Conservation (phyloP, 1,140 invertebrate species). For the Ctenoplectra terminalis region DNA sequence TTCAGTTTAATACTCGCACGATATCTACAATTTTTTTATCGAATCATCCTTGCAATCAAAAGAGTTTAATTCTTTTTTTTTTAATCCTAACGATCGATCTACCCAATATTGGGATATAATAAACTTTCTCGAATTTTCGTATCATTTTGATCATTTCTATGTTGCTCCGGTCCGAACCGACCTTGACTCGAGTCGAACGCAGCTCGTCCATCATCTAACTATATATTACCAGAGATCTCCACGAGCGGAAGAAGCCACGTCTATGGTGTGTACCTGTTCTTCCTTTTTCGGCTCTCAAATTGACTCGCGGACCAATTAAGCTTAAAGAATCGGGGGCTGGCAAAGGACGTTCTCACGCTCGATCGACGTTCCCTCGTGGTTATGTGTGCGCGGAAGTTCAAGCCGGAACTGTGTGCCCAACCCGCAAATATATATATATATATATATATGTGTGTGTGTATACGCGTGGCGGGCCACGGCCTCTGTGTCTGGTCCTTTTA, state of each 20-base stretch:
- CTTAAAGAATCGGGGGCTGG: constrained; percentile 52
- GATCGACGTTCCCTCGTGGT: constrained; percentile 28
- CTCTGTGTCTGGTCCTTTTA: constrained; percentile 58
- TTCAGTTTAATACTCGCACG: no score
- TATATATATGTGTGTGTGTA: neutral
- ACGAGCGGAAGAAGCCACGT: constrained; percentile 45
- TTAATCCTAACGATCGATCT: constrained; percentile 3
- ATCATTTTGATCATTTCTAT: neutral
- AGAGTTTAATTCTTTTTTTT: neutral
- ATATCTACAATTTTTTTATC: no score
- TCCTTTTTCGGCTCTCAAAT: constrained; percentile 59
- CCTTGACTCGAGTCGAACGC: constrained; percentile 42
- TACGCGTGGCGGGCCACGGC: constrained; percentile 16
- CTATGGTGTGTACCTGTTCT: constrained; percentile 30
- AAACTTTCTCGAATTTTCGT: neutral
- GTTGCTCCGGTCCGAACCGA: neutral
- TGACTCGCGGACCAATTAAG: constrained; percentile 61
- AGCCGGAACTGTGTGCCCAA: neutral
- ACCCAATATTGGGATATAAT: neutral
- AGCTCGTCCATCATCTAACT: constrained; percentile 35
- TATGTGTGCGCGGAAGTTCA: constrained; percentile 39
- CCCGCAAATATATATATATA: no score
- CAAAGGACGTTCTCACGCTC: constrained; percentile 66
- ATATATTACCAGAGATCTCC: constrained; percentile 46
- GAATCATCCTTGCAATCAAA: no score